Percentiles rank a stretch among this genome's conserved stretches.
Conservation (phyloP, 2,888 invertebrate species). For the Chrysopilus asiliformis region DNA sequence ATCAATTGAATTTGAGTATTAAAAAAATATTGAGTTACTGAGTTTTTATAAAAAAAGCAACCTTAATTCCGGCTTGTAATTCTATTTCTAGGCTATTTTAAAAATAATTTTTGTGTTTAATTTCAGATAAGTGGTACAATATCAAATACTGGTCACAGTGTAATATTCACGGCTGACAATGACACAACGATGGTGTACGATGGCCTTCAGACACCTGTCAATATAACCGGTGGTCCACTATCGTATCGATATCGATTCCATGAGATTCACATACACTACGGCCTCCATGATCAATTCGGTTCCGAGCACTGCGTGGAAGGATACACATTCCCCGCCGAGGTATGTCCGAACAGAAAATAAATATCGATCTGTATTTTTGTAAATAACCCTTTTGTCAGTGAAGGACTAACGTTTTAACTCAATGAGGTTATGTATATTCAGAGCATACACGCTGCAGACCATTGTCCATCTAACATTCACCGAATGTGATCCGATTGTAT, state of each 20-base stretch:
- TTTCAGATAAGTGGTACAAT: constrained; percentile 77
- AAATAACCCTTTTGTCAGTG: no score
- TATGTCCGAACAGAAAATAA: constrained; percentile 44
- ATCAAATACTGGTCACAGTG: constrained; percentile 88
- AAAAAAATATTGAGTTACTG: no score
- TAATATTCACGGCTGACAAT: constrained; percentile 81
- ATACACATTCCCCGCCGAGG: constrained; percentile 95
- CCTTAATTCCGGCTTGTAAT: not conserved
- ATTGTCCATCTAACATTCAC: no score
- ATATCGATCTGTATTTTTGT: no score
- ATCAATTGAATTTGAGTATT: no score
- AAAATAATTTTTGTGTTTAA: constrained; percentile 2
- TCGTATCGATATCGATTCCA: constrained; percentile 92
- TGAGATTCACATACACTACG: constrained; percentile 90
- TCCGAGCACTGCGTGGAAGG: constrained; percentile 96
- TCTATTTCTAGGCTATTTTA: not conserved
- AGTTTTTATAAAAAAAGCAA: no score
- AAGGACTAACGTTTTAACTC: no score
- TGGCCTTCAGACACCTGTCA: constrained; percentile 50
- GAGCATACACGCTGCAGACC: no score
- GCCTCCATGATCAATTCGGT: constrained; percentile 78
- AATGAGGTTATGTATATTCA: no score
- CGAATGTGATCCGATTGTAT: no score
- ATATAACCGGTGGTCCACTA: constrained; percentile 90
- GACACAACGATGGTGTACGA: constrained; percentile 45